Conservation (phyloP, 2,888 invertebrate genomes). For the Dynastes grantii region DNA sequence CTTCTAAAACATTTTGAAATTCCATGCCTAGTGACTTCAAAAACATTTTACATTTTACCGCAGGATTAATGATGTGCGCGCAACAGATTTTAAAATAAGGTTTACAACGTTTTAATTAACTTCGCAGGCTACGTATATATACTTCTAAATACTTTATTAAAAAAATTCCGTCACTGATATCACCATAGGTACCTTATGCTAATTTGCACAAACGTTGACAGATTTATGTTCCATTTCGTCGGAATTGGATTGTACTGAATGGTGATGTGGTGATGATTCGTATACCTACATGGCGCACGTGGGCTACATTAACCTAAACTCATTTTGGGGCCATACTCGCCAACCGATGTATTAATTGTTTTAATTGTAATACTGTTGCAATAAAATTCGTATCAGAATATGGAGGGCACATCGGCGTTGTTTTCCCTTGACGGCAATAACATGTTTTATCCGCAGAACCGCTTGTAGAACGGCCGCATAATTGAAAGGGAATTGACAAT, state of each 20-base stretch:
- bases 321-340: slow-evolving; percentile 15
- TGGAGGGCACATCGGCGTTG: slow-evolving; percentile 25
- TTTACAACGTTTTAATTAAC: too few relatives aligned
- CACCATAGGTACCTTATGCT: too few relatives aligned
- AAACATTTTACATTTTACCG: too few relatives aligned
- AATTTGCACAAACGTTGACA: slow-evolving; percentile 3
- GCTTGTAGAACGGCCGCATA: slow-evolving; percentile 43
- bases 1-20: too few relatives aligned
- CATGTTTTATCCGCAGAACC: slow-evolving; percentile 48
- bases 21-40: too few relatives aligned
- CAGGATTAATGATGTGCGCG: too few relatives aligned
- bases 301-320: background rate
- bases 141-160: too few relatives aligned
- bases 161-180: too few relatives aligned
- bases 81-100: too few relatives aligned
- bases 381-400: slow-evolving; percentile 51
- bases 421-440: slow-evolving; percentile 50
- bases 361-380: slow-evolving; percentile 48
- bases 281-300: background rate
- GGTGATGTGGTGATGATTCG: slow-evolving; percentile 1
- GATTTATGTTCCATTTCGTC: background rate
- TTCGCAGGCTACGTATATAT: too few relatives aligned
- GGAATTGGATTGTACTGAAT: background rate
- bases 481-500: slow-evolving; percentile 52
- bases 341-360: slow-evolving; percentile 51